These are phyloP conservation scores for Bombus waltoni DNA, from an alignment of 1,140 invertebrate genomes.

Conservation along the genomic window DNA sequence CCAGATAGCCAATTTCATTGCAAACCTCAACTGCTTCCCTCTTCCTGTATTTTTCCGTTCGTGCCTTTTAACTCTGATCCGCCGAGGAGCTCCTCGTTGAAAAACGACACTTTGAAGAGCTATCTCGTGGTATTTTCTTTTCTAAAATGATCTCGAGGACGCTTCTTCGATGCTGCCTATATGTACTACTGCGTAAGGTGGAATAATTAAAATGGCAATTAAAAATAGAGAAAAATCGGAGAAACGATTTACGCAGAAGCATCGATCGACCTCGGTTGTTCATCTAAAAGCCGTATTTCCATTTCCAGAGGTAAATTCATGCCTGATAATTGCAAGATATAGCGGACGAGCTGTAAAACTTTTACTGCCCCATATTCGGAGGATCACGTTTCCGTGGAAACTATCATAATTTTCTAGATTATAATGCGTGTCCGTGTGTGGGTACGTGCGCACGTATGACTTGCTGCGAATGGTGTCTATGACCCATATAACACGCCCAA, in stretches of 20 bases:
- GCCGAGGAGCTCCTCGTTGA: background rate
- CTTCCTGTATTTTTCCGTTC: background rate
- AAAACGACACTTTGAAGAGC: background rate
- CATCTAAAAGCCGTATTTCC: background rate
- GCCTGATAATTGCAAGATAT: background rate
- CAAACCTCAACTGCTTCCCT: background rate
- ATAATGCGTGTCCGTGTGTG: background rate
- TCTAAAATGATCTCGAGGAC: background rate
- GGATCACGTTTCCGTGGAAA: conserved; percentile 48
- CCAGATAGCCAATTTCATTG: conserved; percentile 1
- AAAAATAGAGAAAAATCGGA: background rate
- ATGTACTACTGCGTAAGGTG: too few species aligned
- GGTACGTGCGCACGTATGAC: conserved; percentile 36
- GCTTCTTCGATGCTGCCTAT: background rate
- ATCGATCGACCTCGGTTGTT: background rate
- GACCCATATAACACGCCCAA: conserved; percentile 80
- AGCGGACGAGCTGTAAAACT: conserved; percentile 8
- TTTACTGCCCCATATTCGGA: conserved; percentile 44
- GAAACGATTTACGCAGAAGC: background rate
- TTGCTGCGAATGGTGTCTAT: conserved; percentile 78
- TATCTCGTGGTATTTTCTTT: background rate
- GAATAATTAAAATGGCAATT: background rate
- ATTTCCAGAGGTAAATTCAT: background rate
- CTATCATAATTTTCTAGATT: conserved; percentile 30
- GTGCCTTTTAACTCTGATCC: background rate